These are phyloP conservation scores for Puntigrus tetrazona DNA, from an alignment of 2,113 vertebrate genomes.

Conservation along the genomic window DNA sequence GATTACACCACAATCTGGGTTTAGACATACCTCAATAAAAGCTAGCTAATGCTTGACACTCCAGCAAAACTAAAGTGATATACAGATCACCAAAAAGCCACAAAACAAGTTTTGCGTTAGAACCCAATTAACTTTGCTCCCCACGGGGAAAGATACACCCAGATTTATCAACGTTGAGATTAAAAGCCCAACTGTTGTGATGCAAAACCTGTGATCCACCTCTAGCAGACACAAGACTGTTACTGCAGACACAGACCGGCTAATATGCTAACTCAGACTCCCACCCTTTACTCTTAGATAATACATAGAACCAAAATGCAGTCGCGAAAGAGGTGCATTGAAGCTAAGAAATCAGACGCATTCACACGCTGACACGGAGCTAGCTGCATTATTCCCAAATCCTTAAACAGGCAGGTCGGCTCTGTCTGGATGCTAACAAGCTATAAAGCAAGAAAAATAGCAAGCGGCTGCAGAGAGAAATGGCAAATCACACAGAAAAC, in stretches of 20 bases:
- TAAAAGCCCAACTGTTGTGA: not conserved
- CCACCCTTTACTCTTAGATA: not conserved
- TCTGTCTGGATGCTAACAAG: conserved; percentile 25
- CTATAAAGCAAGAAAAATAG: conserved; percentile 15
- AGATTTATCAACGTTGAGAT: not conserved
- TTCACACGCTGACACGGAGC: not conserved
- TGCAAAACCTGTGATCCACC: not conserved
- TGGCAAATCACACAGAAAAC: not conserved
- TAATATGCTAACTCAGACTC: conserved; percentile 16
- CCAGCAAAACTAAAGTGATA: not conserved
- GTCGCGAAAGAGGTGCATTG: not conserved
- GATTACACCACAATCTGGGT: not conserved
- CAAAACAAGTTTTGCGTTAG: not conserved
- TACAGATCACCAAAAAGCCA: not conserved
- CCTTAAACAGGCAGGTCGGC: not conserved
- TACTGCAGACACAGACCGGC: not conserved
- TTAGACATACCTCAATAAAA: not conserved
- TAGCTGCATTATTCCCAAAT: not conserved
- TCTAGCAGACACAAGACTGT: not conserved
- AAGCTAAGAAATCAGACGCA: not conserved
- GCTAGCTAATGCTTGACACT: not conserved
- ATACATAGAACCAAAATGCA: not conserved
- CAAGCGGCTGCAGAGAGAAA: not conserved
- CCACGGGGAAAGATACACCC: not conserved
- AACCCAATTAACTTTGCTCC: not conserved